Evolutionary conservation across 2,888 invertebrate genomes (phyloP), one percentile per base, ranked within the genome.

Genomic region (Hirtodrosophila confusa): DNA sequence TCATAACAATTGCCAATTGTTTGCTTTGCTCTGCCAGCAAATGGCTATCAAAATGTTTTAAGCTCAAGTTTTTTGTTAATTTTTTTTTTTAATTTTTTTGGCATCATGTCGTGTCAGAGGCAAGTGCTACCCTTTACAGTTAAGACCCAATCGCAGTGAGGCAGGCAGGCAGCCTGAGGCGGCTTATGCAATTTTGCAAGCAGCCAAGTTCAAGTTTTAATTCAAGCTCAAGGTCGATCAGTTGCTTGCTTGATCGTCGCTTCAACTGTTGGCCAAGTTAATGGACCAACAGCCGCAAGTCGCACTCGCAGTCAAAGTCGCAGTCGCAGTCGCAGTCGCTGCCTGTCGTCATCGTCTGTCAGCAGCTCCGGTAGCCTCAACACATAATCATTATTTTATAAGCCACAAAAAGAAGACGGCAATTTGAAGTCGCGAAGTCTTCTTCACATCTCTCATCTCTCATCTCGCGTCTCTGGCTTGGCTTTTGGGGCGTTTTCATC

Each of bases 191-290:
- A 82, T 67, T 86, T 57, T 41, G 31, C 36, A 27, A 48, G 54
- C 53, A 47, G 60, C 43, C 79, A 74, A 78, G 77, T 79, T 82
- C 75, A 85, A 82, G 69, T 69, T 73, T 75, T 68, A 73, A 72
- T 75, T 80, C 80, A 87, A 85, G 88, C 79, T 82, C 88, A 89
- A 89, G 85, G 86, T 87, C 79, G 78, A 57, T 63, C 37, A 23
- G 50, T 55, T 56, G 47, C 4, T 6, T 58, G 50, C 24, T 24
- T 58, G 44, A 24, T 17, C 17, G 17, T 17, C 17, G 17, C 17
- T 17, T 17, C 17, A 17, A 17, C 17, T 17, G 17, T 51, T 41
- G 55, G 66, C 64, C 68, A 70, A 66, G 48, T 58, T 71, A 71
- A 71, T 75, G 70, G 56, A 75, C 49, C 60, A 51, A 49, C 43